Base-by-base conservation (phyloP, 1,140 invertebrate species). In the Aporrectodea caliginosa region DNA sequence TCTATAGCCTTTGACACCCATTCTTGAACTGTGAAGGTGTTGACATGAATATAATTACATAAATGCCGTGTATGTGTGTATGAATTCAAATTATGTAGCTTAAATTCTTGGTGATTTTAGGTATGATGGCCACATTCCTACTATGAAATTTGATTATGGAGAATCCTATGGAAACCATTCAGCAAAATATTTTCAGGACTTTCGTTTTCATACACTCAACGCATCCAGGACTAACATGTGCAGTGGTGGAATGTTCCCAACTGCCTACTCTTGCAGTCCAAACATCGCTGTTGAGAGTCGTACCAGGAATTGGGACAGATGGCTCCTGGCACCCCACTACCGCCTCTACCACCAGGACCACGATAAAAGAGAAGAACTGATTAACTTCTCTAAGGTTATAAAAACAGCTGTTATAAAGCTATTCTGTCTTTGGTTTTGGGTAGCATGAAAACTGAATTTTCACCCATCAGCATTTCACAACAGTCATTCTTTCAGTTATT, bases 151-250 rank as follows among this genome's bases (percentile, higher is more conserved):
- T 84, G 86, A 88, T 75, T 88, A 87, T 85, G 88, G 88, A n/a
- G 88, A 89, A 80, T 88, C 88, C 34, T 89, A 87, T 83, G 88
- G 88, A 27, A 86, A 88, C 78, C 83, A 85, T 33, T 88, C 86
- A 35, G 79, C 83, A 75, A 88, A 89, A 80, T 88, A 89, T 83
- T 89, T 89, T 82, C 87, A 89, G 77, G 88, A 89, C 75, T 89
- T 88, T 80, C 82, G 87, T 73, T 85, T 82, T 73, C 80, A 83
- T 31, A 85, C 86, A 16, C 81, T 89, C 22, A 86, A 85, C 81
- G 83, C 83, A 32, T 88, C 87, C 35, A 83, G 84, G 80, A 84
- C 84, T 78, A 84, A 85, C 31, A 87, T 85, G 73, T 84, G 83
- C 74, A 82, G 81, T 75, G 87, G 87, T 70, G 88, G 88, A 22